Base-by-base conservation (phyloP, 2,888 invertebrate species). In the Thera britannica region DNA sequence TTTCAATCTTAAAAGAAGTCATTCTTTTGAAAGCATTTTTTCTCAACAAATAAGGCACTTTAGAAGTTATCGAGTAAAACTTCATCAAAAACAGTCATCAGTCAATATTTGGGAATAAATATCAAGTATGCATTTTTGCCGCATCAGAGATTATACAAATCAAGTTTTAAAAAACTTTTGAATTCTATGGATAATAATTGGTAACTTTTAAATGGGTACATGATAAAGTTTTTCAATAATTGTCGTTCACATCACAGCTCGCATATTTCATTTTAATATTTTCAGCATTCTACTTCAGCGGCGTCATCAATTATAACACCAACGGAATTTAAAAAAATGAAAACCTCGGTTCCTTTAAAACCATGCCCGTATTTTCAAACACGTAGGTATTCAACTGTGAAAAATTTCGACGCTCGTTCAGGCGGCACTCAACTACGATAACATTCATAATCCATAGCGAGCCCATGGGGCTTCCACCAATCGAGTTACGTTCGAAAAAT, bases 361-460 rank as follows among this genome's bases (percentile, higher is more conserved):
- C 67, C 46, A 67, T 69, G 67, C 60, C 48, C 65, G 54, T 68
- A 59, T 44, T 49, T 61, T 62, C 36, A 59, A 48, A 57, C 52
- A 70, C 58, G 67, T 68, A 74, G 64, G 34, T 34, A 52, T 52
- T 72, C 68, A 67, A 65, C 59, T 66, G 65, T 67, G 61, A 74
- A 77, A 75, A 78, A 80, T 72, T 72, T 67, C 77, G 79, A 76
- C 75, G 74, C 71, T 76, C 77, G 69, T 71, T 77, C 78, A 76
- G 77, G 80, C 76, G 80, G 80, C 77, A 80, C 75, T 77, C 76
- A 71, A 72, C 72, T 78, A 80, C 81, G 85, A 87, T 85, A 86
- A 83, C 85, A 85, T 86, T 86, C 81, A 87, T 86, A 88, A 86
- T 88, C 85, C 83, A 79, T 78, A 77, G 77, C 77, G 75, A 76